Evolutionary conservation across 2,888 invertebrate genomes (phyloP).

Genomic region (Lissonota sp.): DNA sequence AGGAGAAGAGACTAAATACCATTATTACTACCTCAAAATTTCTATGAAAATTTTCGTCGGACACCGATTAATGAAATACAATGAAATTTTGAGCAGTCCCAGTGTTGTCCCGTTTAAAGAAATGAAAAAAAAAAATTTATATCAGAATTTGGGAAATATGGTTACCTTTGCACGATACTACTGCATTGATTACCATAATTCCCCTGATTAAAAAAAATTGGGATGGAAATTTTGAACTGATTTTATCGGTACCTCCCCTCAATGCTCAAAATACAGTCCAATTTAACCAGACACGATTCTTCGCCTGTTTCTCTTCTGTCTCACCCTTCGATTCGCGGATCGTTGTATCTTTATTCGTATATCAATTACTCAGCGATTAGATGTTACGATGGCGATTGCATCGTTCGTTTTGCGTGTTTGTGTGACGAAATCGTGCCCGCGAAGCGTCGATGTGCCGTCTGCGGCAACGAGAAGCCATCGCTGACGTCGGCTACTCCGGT

Average conservation of each 20-base stretch:
- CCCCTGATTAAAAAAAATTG: background rate
- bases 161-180: background rate
- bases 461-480: slow-evolving; percentile 30
- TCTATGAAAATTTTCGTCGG: too few species aligned
- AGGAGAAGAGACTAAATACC: too few species aligned
- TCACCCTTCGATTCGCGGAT: slow-evolving; percentile 35
- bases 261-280: too few species aligned
- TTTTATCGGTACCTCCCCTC: too few species aligned
- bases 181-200: background rate
- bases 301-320: background rate
- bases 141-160: too few species aligned
- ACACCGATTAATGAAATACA: too few species aligned
- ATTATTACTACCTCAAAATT: too few species aligned
- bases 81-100: too few species aligned
- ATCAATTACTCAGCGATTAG: slow-evolving; percentile 84
- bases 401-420: slow-evolving; percentile 48
- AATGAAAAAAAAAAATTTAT: too few species aligned
- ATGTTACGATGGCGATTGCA: slow-evolving; percentile 74
- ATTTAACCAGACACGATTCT: background rate
- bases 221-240: background rate
- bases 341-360: slow-evolving; percentile 80
- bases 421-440: background rate
- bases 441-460: slow-evolving; percentile 33
- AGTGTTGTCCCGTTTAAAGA: too few species aligned
- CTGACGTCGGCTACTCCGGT: slow-evolving; percentile 53